Evolutionary conservation across 2,113 vertebrate species (phyloP).

Genomic region (Alosa alosa): DNA sequence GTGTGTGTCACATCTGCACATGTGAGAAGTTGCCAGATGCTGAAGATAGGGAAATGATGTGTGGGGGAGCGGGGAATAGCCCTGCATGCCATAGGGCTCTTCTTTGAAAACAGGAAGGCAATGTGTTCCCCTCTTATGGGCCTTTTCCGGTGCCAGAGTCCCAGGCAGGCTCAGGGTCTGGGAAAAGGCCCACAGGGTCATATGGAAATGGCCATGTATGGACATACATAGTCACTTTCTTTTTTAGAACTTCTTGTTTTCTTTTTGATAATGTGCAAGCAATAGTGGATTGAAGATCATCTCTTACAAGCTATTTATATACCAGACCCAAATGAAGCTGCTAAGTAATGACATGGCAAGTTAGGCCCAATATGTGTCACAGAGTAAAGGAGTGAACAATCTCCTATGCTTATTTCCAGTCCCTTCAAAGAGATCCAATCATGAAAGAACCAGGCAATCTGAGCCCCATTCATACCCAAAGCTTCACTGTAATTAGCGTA

Average conservation of each 20-base stretch:
- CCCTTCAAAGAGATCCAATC: background rate
- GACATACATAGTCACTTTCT: conserved; percentile 50
- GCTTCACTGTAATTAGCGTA: background rate
- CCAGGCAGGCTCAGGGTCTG: conserved; percentile 51
- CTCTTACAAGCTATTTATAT: background rate
- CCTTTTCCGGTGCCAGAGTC: conserved; percentile 86
- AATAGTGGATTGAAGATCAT: background rate
- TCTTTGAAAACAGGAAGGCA: conserved; percentile 93
- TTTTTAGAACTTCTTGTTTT: background rate
- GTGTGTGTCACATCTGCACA: conserved; percentile 56
- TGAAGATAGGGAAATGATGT: conserved; percentile 67
- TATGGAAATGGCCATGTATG: conserved; percentile 72
- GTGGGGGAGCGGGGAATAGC: conserved; percentile 65
- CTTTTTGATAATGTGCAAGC: background rate
- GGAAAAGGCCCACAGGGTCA: conserved; percentile 69
- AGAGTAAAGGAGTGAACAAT: background rate
- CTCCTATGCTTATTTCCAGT: background rate
- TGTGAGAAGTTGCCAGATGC: conserved; percentile 76
- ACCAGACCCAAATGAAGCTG: background rate
- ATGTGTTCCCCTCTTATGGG: conserved; percentile 81
- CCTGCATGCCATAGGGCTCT: conserved; percentile 78
- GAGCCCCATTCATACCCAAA: background rate
- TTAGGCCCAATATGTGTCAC: background rate
- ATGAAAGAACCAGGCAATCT: background rate
- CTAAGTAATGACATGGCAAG: background rate